Evolutionary conservation across 1,140 invertebrate genomes (phyloP), one percentile per base, ranked within the genome.

Genomic region (Neodiprion fabricii): DNA sequence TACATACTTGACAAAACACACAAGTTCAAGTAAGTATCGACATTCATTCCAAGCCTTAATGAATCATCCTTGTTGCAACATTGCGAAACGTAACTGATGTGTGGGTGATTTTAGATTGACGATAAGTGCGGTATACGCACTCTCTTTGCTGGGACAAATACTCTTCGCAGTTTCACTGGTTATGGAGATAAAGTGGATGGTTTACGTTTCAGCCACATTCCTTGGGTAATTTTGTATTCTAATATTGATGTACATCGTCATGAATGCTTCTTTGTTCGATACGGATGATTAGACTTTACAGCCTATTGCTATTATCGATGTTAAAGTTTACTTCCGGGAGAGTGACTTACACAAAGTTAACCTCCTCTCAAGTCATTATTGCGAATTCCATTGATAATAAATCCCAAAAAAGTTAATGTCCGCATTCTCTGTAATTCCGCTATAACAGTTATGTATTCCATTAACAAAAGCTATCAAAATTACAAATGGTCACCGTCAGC

Each of bases 1-100:
- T 81, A 92, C 73, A 87, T 92, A 83, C 84, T 94, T 17, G 94
- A 94, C 74, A 90, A 85, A 75, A 90, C 89, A 9, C 84, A 88
- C 40, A 86, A 85, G 75, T 91, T 75, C 67, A 69, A 69, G 67
- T 69, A 69, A 3, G 23, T 47, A 14, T 65, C 17, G 12, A 65
- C 1, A 14, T 65, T 65, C 17, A 12, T 11, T 21, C 7, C 17
- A 61, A 61, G 11, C 28, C 28, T 40, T 2, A 61, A 12, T 61
- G 11, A 61, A n/a, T 61, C 53, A 61, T 8, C n/a, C n/a, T 61
- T 40, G 28, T 40, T 40, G 28, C 5, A 40, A 40, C 5, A 40
- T 40, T 40, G 28, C 28, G 5, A 40, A 40, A 40, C 28, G 1
- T 69, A 69, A 69, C 23, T 7, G 17, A 1, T 69, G 23, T 69